Evolutionary conservation across 1,140 invertebrate species (phyloP), one percentile per base, ranked within the genome.

Genomic region (Theocolax elegans): DNA sequence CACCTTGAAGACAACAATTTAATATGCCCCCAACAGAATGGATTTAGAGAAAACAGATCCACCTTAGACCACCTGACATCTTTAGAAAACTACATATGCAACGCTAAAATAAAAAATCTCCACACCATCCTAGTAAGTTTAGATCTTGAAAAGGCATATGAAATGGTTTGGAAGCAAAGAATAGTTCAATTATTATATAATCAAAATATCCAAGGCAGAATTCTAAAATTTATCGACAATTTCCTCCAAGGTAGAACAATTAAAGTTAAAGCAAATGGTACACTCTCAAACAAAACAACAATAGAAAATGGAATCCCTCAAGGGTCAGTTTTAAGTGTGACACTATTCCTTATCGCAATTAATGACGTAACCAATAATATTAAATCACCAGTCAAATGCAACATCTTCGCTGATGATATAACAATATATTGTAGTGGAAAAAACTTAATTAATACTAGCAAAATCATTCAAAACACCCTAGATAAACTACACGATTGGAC

Each of bases 271-370:
- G 31, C 10, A 35, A 35, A 35, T 35, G 31, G 31, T 35, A 4
- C 4, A 35, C 31, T 72, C 2, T 68, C 69, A 2, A 13, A 56
- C 1, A 53, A n/a, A 19, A 2, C 17, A 15, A 2, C 29, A 56
- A 31, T 60, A 1, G 63, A 76, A 69, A 76, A 77, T 49, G 76
- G 73, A 35, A 19, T 76, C 1, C 73, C 76, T 15, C 51, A 53
- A 53, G 25, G 25, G 7, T 27, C 23, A 2, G 13, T 27, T 10
- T 7, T 53, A 3, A 53, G 51, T 29, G 51, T 53, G 3, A 53
- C 51, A 12, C 6, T 53, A 6, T 53, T 53, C 25, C 27, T 53
- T 6, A 2, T 29, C 4, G 51, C 51, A 29, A 29, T 53, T 29
- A 27, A 53, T 53, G 25, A 53, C 15, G 15, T 29, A 13, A 12